These are phyloP conservation scores for Diabrotica undecimpunctata DNA, from an alignment of 1,140 invertebrate genomes.

Conservation along the genomic window DNA sequence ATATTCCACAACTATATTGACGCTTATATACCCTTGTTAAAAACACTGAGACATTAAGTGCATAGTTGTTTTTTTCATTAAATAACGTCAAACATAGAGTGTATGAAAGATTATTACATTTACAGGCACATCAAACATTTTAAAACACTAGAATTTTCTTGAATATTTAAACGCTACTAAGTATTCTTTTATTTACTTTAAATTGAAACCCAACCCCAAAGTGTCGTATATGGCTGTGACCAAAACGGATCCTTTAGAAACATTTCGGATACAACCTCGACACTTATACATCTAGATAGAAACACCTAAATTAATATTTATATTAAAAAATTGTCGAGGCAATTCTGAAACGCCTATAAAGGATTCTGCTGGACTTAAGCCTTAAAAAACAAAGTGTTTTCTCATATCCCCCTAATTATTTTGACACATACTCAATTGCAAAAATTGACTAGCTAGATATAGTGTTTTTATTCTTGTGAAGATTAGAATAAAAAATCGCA, in stretches of 20 bases:
- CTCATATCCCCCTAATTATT: background rate
- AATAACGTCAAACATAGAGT: slow-evolving; percentile 33
- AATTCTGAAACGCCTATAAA: no score
- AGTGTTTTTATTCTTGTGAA: background rate
- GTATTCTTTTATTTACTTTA: background rate
- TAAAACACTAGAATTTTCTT: slow-evolving; percentile 14
- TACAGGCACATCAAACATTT: slow-evolving; percentile 36
- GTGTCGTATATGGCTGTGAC: background rate
- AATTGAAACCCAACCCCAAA: slow-evolving; percentile 1
- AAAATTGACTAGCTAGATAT: slow-evolving; percentile 2
- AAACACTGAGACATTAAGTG: slow-evolving; percentile 35
- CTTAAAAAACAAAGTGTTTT: background rate
- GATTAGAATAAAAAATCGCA: background rate
- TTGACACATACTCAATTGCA: background rate
- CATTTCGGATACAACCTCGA: no score
- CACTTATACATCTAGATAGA: no score
- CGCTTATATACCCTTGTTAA: slow-evolving; percentile 34
- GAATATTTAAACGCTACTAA: slow-evolving; percentile 3
- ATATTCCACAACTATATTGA: slow-evolving; percentile 43
- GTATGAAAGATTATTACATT: slow-evolving; percentile 28
- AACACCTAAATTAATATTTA: no score
- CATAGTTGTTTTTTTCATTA: slow-evolving; percentile 18
- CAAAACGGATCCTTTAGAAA: no score
- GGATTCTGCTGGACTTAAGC: background rate
- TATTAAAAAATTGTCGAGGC: no score